phyloP scores from a whole-genome alignment of 1,140 invertebrate genomes.

The Pararge aegeria region DNA sequence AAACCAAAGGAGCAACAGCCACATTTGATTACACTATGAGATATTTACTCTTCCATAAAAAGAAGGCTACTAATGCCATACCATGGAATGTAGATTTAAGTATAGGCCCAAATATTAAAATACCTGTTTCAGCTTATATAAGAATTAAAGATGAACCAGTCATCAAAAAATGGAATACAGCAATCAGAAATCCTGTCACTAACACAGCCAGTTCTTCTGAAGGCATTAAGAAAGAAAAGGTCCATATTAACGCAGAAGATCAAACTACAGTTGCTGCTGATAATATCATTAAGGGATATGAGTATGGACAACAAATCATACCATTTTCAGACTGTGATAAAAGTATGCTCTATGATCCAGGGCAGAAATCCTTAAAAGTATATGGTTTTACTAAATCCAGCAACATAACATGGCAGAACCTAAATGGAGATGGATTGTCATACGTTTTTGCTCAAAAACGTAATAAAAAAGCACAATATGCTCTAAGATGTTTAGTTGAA shows the following conservation, averaged over 20 bases:
- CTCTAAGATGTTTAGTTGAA: conserved; percentile 61
- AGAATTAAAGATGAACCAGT: conserved; percentile 64
- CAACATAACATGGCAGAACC: conserved; percentile 66
- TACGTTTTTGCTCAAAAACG: conserved; percentile 69
- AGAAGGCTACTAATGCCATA: conserved; percentile 46
- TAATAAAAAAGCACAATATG: conserved; percentile 65
- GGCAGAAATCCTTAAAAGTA: conserved; percentile 58
- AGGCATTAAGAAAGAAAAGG: conserved; percentile 45
- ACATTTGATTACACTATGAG: conserved; percentile 65
- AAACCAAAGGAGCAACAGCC: conserved; percentile 57
- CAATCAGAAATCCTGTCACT: conserved; percentile 57
- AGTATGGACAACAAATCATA: conserved; percentile 67
- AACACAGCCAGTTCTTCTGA: conserved; percentile 46
- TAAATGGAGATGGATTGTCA: conserved; percentile 65
- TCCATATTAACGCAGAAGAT: conserved; percentile 60
- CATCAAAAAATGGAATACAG: conserved; percentile 55
- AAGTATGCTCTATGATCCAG: conserved; percentile 66
- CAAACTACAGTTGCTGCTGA: conserved; percentile 40
- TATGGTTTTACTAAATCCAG: conserved; percentile 69
- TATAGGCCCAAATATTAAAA: conserved; percentile 70
- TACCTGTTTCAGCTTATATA: conserved; percentile 68
- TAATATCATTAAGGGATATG: conserved; percentile 58
- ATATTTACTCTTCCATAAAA: conserved; percentile 67
- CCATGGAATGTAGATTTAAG: conserved; percentile 71
- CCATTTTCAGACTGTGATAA: conserved; percentile 64